Conservation (phyloP, 2,113 vertebrate genomes). For the Collichthys lucidus region DNA sequence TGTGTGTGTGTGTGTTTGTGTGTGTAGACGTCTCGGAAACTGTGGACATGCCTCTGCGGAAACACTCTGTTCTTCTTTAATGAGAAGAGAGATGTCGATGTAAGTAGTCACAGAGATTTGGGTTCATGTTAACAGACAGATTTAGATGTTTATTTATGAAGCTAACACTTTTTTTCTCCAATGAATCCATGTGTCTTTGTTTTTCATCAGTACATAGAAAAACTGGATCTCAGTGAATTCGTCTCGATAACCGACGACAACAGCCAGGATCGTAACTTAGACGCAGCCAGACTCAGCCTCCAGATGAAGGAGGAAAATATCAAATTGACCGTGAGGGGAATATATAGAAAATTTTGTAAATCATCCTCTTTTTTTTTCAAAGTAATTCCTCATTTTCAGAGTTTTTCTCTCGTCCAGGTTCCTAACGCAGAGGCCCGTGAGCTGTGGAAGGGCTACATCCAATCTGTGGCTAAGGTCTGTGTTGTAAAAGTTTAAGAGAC, state of each 20-base stretch:
- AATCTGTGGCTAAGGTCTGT: slow-evolving; percentile 84
- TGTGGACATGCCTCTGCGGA: slow-evolving; percentile 88
- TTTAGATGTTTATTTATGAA: background rate
- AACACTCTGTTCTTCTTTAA: slow-evolving; percentile 85
- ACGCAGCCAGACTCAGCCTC: slow-evolving; percentile 74
- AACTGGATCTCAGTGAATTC: slow-evolving; percentile 80
- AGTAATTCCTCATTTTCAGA: background rate
- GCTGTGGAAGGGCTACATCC: slow-evolving; percentile 89
- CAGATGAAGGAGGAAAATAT: slow-evolving; percentile 70
- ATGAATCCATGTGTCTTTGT: slow-evolving; percentile 21
- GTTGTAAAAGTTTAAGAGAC: background rate
- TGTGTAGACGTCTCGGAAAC: slow-evolving; percentile 82
- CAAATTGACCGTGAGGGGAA: slow-evolving; percentile 82
- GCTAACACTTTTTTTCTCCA: background rate
- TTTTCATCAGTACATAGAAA: slow-evolving; percentile 85
- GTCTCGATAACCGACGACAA: slow-evolving; percentile 81
- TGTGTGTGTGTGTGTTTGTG: slow-evolving; percentile 21
- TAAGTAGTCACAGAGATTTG: slow-evolving; percentile 60
- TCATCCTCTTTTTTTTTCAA: background rate
- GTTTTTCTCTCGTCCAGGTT: slow-evolving; percentile 61
- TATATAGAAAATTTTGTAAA: background rate
- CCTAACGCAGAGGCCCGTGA: slow-evolving; percentile 86
- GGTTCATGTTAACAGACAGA: background rate
- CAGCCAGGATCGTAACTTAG: slow-evolving; percentile 64
- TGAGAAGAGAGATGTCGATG: slow-evolving; percentile 79